Base-by-base conservation (phyloP, 30 jellyfish, hydroid and myxozoan species). In the Chironex yamaguchii region DNA sequence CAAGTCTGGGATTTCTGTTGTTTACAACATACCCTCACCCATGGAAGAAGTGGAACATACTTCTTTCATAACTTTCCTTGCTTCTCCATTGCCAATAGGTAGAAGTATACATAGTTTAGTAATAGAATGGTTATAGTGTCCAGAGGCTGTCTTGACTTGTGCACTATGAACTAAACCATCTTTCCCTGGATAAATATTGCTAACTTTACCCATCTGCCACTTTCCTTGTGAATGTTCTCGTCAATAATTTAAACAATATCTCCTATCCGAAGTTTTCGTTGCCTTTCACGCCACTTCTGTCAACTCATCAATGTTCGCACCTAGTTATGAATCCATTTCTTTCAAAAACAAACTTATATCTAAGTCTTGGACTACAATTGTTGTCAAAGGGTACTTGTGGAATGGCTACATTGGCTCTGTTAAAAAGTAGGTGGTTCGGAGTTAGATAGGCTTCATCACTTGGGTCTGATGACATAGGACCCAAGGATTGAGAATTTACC, bases 121-220 rank as follows among this genome's bases (percentile, higher is more conserved):
- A 24, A 58, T 24, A 6, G 73, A 26, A 58, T 26, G 73, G 22
- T 4, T 22, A 24, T 58, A 58, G 11, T 58, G 33, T 58, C 73
- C 73, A 13, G 11, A 12, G 24, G 11, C 26, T 58, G 73, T 58
- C 31, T 58, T 58, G 73, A 58, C 22, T 22, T 58, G 24, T 12
- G 22, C 73, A 58, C 26, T 58, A 13, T 26, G 6, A 4, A 26
- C 73, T 4, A 58, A 4, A 4, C 73, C 73, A 58, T 58, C 73
- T 58, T 58, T 58, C 31, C 73, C 73, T 58, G 73, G 73, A 22
- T 4, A 58, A 4, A 24, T 22, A 4, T 58, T 26, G 24, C 11
- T 22, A 24, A 58, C 31, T 58, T 9, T n/a, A 6, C 26, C 73
- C 73, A 58, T 58, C 12, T 58, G 73, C 73, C 73, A 58, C 31